Evolutionary conservation across 2,888 invertebrate species (phyloP), one percentile per base, ranked within the genome.

Genomic region (Atherix ibis): DNA sequence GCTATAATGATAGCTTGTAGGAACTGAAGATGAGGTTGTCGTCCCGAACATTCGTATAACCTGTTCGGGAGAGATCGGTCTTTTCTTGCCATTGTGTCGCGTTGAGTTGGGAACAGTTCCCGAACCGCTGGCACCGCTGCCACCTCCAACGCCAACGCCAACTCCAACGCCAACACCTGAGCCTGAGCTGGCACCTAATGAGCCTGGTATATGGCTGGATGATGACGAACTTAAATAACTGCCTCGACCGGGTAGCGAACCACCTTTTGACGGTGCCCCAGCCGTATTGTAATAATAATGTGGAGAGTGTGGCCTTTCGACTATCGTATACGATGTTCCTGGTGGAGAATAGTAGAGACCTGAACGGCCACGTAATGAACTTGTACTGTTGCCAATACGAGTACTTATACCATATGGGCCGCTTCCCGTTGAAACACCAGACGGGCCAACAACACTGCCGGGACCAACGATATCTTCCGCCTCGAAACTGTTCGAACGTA

Each of bases 311-410:
- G 76, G 76, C 42, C 83, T 67, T 63, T 85, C 85, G 51, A 85
- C 77, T 58, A 85, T 85, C 52, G 85, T 85, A 63, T 85, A 85
- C 38, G 82, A 83, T 44, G 85, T 85, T 42, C 85, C 85, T 18
- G 85, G 85, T 37, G 85, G 85, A 43, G 84, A 85, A 62, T 84
- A 85, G 63, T 85, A 85, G 43, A 77, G 66, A 43, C 80, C 74
- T 44, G 79, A 70, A 31, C 76, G 70, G 43, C 70, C 67, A 46
- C 76, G 63, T 35, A 61, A 44, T 32, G 61, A 61, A 44, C 54
- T 61, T 8, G 64, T 64, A 43, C 64, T 60, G 41, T 58, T 61
- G 43, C 53, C 60, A 34, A 61, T 56, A 27, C 52, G 48, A 32
- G 53, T 43, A 40, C 50, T 47, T 28, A 50, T 48, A 26, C 51